Evolutionary conservation across 2,888 invertebrate genomes (phyloP).

Genomic region (Luperina testacea): DNA sequence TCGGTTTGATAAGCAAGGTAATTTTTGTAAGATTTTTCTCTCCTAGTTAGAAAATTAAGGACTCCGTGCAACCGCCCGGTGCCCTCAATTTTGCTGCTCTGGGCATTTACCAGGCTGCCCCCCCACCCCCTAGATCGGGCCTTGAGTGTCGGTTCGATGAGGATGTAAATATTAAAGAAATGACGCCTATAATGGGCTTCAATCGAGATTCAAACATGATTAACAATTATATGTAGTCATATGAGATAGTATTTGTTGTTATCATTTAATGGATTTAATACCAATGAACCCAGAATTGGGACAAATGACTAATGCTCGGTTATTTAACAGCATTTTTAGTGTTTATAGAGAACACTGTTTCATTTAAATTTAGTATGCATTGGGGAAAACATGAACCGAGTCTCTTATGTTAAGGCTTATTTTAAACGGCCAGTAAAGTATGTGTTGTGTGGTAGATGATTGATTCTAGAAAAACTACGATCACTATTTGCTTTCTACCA

Average conservation of each 20-base stretch:
- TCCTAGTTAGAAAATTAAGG: too few relatives aligned
- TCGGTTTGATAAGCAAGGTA: too few relatives aligned
- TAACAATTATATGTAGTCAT: background rate
- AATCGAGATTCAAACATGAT: slow-evolving; percentile 11
- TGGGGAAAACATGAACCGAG: background rate
- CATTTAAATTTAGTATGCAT: background rate
- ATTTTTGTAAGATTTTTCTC: too few relatives aligned
- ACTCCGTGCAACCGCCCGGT: too few relatives aligned
- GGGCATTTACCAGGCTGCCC: too few relatives aligned
- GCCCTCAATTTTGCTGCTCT: too few relatives aligned
- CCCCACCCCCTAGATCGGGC: too few relatives aligned
- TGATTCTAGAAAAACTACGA: background rate
- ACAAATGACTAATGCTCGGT: background rate
- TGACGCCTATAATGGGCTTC: background rate
- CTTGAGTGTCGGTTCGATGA: slow-evolving; percentile 12
- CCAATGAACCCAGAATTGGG: slow-evolving; percentile 12
- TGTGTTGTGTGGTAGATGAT: background rate
- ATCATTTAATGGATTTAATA: slow-evolving; percentile 15
- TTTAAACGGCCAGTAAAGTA: background rate
- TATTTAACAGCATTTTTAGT: background rate
- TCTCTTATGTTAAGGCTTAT: background rate
- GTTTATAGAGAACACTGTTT: background rate
- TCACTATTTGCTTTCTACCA: background rate
- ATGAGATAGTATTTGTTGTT: slow-evolving; percentile 1
- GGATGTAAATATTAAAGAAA: slow-evolving; percentile 11